Conservation (phyloP, 2,113 vertebrate genomes). For the Noturus placidus region DNA sequence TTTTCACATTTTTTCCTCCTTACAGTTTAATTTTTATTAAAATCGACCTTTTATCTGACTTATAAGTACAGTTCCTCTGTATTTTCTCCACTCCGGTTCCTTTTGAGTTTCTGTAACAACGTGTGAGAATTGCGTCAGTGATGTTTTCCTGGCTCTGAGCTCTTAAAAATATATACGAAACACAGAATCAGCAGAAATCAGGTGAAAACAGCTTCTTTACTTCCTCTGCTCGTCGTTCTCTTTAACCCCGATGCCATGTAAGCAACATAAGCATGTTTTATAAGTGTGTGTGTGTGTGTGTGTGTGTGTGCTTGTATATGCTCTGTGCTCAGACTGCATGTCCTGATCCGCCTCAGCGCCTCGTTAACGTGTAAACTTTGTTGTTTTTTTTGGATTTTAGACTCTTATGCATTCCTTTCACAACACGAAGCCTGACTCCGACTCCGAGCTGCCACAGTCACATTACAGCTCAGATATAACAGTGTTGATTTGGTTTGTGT, state of each 20-base stretch:
- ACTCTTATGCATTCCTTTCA: slow-evolving; percentile 51
- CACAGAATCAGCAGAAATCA: neutral
- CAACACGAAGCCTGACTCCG: slow-evolving; percentile 76
- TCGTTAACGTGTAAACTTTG: neutral
- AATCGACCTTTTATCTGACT: no score
- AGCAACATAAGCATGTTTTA: slow-evolving; percentile 5
- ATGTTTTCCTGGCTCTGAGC: neutral
- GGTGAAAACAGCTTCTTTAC: neutral
- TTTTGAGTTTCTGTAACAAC: neutral
- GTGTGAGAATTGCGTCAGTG: neutral
- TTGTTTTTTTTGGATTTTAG: no score
- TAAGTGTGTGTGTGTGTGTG: neutral
- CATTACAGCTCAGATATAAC: slow-evolving; percentile 27
- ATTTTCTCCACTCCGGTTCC: neutral
- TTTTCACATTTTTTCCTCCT: neutral
- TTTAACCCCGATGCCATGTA: neutral
- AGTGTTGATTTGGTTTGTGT: slow-evolving; percentile 56
- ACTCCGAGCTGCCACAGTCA: slow-evolving; percentile 52
- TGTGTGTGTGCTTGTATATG: neutral
- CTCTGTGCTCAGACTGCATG: slow-evolving; percentile 29
- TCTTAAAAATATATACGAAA: neutral
- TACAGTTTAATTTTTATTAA: no score
- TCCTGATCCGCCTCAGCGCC: neutral
- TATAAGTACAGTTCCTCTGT: neutral
- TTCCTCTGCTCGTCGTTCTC: slow-evolving; percentile 15